Percentiles rank a stretch among this genome's conserved stretches.
Evolutionary conservation across 2,888 invertebrate species (phyloP).

Genomic region (Lepeophtheirus nordmannii): DNA sequence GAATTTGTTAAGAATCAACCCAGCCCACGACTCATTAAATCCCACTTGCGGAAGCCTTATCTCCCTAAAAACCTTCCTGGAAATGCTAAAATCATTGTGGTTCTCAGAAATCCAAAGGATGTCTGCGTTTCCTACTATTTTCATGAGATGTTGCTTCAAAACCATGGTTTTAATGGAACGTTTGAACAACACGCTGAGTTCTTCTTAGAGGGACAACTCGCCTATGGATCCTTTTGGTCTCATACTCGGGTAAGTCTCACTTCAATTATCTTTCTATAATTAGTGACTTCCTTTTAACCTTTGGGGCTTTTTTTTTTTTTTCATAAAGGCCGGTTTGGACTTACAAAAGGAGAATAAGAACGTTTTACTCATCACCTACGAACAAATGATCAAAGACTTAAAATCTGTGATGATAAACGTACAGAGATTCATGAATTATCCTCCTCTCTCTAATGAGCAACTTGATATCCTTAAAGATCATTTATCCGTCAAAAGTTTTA

Average conservation of each 20-base stretch:
- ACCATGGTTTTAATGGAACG: neutral
- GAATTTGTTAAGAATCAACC: neutral
- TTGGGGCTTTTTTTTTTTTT: neutral
- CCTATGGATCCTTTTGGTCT: neutral
- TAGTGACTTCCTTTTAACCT: no score
- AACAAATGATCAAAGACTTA: slow-evolving; percentile 4
- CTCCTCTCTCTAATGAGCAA: slow-evolving; percentile 1
- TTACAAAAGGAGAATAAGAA: neutral
- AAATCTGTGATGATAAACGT: neutral
- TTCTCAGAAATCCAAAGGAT: neutral
- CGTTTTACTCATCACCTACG: neutral
- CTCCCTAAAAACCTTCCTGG: neutral
- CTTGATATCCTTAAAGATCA: neutral
- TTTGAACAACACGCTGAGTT: neutral
- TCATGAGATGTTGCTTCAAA: neutral
- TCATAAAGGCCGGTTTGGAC: neutral
- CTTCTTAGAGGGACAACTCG: neutral
- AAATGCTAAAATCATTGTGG: neutral
- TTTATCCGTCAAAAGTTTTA: slow-evolving; percentile 8
- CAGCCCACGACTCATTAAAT: neutral
- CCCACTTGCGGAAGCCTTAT: neutral
- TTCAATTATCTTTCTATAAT: neutral
- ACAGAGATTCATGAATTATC: neutral
- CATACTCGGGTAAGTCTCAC: neutral
- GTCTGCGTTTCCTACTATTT: neutral